Conservation (phyloP, 1,140 invertebrate species). For the Anthonomus grandis region DNA sequence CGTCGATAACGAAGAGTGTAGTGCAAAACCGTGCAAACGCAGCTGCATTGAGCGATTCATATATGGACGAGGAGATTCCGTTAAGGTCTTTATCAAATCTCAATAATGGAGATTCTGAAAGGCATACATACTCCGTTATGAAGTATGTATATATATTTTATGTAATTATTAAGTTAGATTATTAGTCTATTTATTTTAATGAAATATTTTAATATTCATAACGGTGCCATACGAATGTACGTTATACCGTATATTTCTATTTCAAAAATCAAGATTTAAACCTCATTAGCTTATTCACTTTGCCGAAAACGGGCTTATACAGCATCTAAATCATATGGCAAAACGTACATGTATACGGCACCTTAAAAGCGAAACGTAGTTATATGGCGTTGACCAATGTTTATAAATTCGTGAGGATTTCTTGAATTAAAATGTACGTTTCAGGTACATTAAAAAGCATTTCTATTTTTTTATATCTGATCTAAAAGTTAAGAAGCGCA, state of each 20-base stretch:
- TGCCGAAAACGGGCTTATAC: too few relatives aligned
- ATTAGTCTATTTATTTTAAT: too few relatives aligned
- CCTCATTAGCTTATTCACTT: too few relatives aligned
- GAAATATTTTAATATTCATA: too few relatives aligned
- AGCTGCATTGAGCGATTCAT: constrained; percentile 46
- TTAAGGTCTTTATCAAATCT: constrained; percentile 63
- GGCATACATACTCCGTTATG: constrained; percentile 59
- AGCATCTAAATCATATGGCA: too few relatives aligned
- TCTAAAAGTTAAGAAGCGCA: neutral
- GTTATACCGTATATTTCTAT: neutral
- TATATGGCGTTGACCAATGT: too few relatives aligned
- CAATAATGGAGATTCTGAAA: constrained; percentile 63
- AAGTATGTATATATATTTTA: constrained; percentile 59
- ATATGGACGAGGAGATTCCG: constrained; percentile 68
- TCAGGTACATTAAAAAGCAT: neutral
- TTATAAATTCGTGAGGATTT: too few relatives aligned
- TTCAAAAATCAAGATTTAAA: too few relatives aligned
- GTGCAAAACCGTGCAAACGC: constrained; percentile 49
- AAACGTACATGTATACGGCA: too few relatives aligned
- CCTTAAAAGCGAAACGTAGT: too few relatives aligned
- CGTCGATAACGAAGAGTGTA: constrained; percentile 50
- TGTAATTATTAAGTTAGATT: neutral
- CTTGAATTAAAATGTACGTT: neutral
- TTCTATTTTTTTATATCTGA: neutral
- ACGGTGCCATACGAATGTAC: neutral